Conservation (phyloP, 2,888 invertebrate species). For the Agelastica alni region DNA sequence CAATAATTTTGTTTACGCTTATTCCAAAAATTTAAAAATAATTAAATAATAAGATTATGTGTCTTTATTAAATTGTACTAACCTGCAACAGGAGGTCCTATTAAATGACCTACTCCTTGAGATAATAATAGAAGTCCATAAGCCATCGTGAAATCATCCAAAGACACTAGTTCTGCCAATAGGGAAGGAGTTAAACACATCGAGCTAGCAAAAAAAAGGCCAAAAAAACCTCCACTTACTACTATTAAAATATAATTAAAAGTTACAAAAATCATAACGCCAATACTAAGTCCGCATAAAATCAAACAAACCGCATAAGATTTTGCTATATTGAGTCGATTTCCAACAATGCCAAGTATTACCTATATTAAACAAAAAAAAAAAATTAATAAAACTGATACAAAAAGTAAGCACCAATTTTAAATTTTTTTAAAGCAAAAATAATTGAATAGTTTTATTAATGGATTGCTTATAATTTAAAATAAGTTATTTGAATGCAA, state of each 20-base stretch:
- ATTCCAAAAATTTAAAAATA: no score
- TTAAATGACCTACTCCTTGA: constrained; percentile 89
- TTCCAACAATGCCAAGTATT: constrained; percentile 86
- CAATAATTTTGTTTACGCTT: no score
- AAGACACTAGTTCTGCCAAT: constrained; percentile 82
- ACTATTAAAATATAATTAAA: constrained; percentile 53
- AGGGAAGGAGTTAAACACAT: constrained; percentile 91
- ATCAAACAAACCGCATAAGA: constrained; percentile 81
- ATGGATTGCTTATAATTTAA: no score
- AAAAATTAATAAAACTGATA: no score
- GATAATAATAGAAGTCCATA: constrained; percentile 88
- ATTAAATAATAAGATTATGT: no score
- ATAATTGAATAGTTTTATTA: no score
- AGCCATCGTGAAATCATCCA: constrained; percentile 90
- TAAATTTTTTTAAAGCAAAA: no score
- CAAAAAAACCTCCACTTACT: constrained; percentile 68
- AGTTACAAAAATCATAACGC: constrained; percentile 60
- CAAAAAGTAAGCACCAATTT: no score
- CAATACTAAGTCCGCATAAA: constrained; percentile 66
- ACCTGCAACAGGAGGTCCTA: constrained; percentile 93
- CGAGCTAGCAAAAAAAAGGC: constrained; percentile 88
- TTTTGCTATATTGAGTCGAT: constrained; percentile 79
- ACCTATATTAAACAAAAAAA: no score
- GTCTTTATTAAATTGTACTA: no score
- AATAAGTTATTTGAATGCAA: no score